A percentile compares a stretch with the other conserved stretches of the same genome.
Conservation (phyloP, 2,888 invertebrate species). For the Standfussiana lucernea region DNA sequence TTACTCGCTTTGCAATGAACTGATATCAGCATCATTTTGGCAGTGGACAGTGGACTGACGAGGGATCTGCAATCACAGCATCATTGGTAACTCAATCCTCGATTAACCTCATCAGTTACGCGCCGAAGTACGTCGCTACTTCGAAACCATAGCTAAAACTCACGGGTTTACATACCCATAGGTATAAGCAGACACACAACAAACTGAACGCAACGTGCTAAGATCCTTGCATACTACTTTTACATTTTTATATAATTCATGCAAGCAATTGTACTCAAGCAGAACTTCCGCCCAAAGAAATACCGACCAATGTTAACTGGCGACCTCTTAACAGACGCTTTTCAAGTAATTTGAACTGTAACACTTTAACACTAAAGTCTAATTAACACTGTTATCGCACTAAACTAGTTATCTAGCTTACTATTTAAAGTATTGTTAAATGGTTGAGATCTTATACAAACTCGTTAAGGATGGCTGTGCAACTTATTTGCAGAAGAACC, state of each 20-base stretch:
- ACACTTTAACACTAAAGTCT: constrained; percentile 7
- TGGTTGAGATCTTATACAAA: constrained; percentile 45
- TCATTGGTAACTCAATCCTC: background rate
- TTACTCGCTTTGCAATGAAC: background rate
- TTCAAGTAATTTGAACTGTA: background rate
- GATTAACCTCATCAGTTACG: background rate
- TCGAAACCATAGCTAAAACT: background rate
- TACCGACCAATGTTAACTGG: background rate
- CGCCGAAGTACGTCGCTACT: background rate
- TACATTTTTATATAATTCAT: background rate
- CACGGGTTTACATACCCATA: background rate
- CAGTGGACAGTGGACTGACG: background rate
- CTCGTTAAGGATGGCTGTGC: constrained; percentile 24
- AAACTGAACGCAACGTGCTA: background rate
- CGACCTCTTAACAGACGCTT: background rate
- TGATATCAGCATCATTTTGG: background rate
- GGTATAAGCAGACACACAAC: background rate
- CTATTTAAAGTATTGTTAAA: constrained; percentile 46
- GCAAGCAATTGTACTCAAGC: background rate
- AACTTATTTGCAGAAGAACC: constrained; percentile 14
- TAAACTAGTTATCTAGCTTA: constrained; percentile 20
- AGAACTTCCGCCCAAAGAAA: background rate
- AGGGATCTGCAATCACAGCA: background rate
- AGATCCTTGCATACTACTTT: background rate
- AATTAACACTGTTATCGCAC: constrained; percentile 37